Conservation (phyloP, 2,888 invertebrate species). For the Cheilosia vulpina region DNA sequence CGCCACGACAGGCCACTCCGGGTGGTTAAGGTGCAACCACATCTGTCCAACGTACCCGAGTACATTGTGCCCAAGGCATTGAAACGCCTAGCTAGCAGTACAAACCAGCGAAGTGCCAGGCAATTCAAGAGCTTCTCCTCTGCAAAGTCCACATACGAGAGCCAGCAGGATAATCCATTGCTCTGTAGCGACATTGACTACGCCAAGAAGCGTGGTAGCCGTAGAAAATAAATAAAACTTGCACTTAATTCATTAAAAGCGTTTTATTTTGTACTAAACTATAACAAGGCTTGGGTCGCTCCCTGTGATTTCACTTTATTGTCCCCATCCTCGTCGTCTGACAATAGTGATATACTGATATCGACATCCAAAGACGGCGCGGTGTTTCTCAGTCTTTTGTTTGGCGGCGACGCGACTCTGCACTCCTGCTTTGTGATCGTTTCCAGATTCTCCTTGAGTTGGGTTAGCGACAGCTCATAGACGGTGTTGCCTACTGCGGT, state of each 20-base stretch:
- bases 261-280: slow-evolving; percentile 64
- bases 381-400: slow-evolving; percentile 76
- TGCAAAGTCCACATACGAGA: slow-evolving; percentile 80
- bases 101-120: slow-evolving; percentile 57
- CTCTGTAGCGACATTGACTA: slow-evolving; percentile 82
- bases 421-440: slow-evolving; percentile 67
- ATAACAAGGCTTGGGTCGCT: slow-evolving; percentile 19
- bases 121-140: slow-evolving; percentile 75
- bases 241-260: slow-evolving; percentile 38
- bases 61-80: slow-evolving; percentile 93
- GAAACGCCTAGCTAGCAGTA: slow-evolving; percentile 86
- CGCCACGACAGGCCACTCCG: slow-evolving; percentile 94
- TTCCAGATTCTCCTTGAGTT: slow-evolving; percentile 81
- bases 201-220: slow-evolving; percentile 78
- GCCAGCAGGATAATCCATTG: slow-evolving; percentile 81
- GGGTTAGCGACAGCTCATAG: slow-evolving; percentile 81
- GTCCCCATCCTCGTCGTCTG: slow-evolving; percentile 81
- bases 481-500: slow-evolving; percentile 82
- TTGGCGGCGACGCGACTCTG: neutral
- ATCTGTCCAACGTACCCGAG: slow-evolving; percentile 95
- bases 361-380: slow-evolving; percentile 80
- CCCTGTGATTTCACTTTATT: slow-evolving; percentile 8
- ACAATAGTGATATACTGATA: slow-evolving; percentile 82
- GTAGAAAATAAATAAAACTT: slow-evolving; percentile 71
- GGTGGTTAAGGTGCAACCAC: slow-evolving; percentile 92